These are phyloP conservation scores for Pangasius krempfi DNA, from an alignment of 2,797 vertebrate species.

Conservation along the genomic window DNA sequence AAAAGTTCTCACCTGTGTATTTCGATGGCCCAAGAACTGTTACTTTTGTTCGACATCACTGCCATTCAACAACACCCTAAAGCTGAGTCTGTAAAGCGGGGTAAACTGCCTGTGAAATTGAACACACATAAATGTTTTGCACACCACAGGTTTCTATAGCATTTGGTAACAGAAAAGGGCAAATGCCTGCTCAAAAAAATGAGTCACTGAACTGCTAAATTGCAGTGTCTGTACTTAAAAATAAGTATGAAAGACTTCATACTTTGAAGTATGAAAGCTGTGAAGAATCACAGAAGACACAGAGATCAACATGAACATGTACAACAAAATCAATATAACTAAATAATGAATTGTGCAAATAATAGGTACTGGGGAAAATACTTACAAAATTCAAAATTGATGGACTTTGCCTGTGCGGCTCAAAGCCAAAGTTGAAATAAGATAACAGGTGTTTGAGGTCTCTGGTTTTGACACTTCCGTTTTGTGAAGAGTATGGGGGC, in stretches of 20 bases:
- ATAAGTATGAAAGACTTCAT: background rate
- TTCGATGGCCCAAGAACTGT: background rate
- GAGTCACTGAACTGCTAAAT: background rate
- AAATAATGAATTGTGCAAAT: background rate
- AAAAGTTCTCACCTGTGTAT: slow-evolving; percentile 3
- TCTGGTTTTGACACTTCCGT: slow-evolving; percentile 51
- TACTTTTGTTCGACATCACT: background rate
- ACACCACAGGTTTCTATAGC: background rate
- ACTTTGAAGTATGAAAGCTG: background rate
- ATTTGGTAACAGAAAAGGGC: background rate
- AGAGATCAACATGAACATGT: background rate
- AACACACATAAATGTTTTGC: background rate
- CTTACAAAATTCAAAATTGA: slow-evolving; percentile 10
- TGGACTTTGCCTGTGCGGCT: background rate
- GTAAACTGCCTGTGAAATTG: background rate
- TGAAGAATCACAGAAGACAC: background rate
- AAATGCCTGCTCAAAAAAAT: background rate
- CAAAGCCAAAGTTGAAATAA: background rate
- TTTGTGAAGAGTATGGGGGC: slow-evolving; percentile 43
- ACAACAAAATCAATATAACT: background rate
- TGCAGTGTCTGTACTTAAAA: background rate
- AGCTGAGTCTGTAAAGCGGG: background rate
- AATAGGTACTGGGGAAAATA: background rate
- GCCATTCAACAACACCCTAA: background rate
- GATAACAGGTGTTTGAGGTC: slow-evolving; percentile 30